Evolutionary conservation across 2,888 invertebrate species (phyloP).

Genomic region (Sphinx pinastri): DNA sequence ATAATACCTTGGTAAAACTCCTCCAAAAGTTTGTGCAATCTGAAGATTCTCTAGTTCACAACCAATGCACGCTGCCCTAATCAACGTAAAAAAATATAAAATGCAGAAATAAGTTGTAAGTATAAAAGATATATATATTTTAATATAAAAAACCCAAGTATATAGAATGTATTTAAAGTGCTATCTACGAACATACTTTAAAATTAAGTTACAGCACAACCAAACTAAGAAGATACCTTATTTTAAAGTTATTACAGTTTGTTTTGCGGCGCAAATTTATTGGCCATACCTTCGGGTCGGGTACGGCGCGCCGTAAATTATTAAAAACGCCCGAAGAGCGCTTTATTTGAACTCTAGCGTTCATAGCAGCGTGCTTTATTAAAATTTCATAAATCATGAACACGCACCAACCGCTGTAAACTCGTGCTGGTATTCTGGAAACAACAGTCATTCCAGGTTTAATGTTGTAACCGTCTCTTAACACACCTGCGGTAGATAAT

Average conservation of each 20-base stretch:
- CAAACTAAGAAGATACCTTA: not conserved
- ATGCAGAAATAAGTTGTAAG: not conserved
- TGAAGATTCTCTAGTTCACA: too few species aligned
- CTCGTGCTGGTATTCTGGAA: not conserved
- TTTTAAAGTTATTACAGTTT: not conserved
- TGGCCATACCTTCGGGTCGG: conserved; percentile 4
- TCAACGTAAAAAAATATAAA: too few species aligned
- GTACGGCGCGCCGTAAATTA: conserved; percentile 39
- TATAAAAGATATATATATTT: not conserved
- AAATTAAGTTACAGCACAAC: not conserved
- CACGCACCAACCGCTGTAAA: conserved; percentile 21
- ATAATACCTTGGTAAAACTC: too few species aligned
- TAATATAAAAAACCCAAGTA: not conserved
- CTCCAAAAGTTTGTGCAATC: too few species aligned
- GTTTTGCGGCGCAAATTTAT: not conserved
- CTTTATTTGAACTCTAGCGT: conserved; percentile 42
- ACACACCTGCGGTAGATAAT: not conserved
- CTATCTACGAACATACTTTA: not conserved
- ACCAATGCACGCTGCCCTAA: too few species aligned
- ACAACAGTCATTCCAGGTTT: not conserved
- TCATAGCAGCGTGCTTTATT: conserved; percentile 38
- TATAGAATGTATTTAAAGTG: not conserved
- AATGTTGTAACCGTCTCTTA: not conserved
- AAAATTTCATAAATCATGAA: conserved; percentile 45
- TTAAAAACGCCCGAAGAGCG: conserved; percentile 39